Conservation (phyloP, 1,140 invertebrate species). For the Archivesica marissinica region DNA sequence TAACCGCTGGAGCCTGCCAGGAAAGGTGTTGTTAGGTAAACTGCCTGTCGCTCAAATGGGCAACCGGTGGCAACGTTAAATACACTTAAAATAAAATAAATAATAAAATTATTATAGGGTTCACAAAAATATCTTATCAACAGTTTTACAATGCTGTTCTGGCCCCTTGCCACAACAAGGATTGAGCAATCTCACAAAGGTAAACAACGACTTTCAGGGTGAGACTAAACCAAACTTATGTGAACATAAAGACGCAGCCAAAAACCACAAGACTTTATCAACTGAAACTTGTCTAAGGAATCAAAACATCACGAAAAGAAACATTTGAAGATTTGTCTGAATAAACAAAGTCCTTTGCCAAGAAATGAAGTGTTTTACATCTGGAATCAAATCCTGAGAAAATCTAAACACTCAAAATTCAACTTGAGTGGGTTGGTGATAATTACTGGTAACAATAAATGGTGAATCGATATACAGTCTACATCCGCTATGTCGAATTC, state of each 20-base stretch:
- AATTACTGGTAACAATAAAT: too few relatives aligned
- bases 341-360: not conserved
- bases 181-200: conserved; percentile 7
- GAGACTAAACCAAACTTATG: conserved; percentile 1
- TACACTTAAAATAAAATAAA: too few relatives aligned
- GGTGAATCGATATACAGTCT: too few relatives aligned
- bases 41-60: too few relatives aligned
- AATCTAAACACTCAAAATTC: too few relatives aligned
- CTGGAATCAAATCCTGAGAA: not conserved
- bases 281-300: not conserved
- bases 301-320: not conserved
- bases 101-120: too few relatives aligned
- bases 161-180: not conserved
- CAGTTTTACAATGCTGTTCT: not conserved
- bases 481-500: too few relatives aligned
- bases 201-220: not conserved
- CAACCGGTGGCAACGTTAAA: too few relatives aligned
- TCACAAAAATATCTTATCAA: too few relatives aligned
- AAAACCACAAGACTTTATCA: conserved; percentile 20
- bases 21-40: too few relatives aligned
- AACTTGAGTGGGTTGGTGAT: too few relatives aligned
- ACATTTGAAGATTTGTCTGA: conserved; percentile 4
- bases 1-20: too few relatives aligned
- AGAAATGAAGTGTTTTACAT: not conserved
- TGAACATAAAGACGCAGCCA: not conserved